phyloP scores from a whole-genome alignment of 2,797 vertebrate species.

The Petrocephalus schoutedeni region DNA sequence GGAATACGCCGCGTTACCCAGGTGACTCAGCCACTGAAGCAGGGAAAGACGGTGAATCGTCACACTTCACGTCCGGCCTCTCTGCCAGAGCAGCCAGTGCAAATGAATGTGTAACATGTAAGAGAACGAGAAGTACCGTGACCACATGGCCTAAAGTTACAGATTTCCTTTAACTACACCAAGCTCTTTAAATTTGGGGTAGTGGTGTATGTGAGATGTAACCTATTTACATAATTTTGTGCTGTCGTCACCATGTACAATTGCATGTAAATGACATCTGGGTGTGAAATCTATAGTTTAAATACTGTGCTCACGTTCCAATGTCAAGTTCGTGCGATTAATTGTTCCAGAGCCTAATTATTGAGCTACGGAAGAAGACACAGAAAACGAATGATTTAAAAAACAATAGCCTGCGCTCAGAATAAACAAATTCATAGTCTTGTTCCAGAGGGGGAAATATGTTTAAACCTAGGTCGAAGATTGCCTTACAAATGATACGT shows the following conservation, averaged over 20 bases:
- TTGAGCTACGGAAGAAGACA: not conserved
- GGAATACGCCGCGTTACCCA: conserved; percentile 53
- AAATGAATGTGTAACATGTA: conserved; percentile 13
- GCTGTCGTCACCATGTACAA: not conserved
- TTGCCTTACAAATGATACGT: not conserved
- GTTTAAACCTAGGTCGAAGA: not conserved
- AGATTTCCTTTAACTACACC: not conserved
- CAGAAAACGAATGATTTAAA: not conserved
- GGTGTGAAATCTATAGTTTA: not conserved
- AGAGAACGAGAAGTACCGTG: conserved; percentile 5
- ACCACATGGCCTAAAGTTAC: conserved; percentile 1
- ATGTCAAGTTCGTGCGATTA: not conserved
- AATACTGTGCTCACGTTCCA: not conserved
- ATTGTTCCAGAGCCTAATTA: not conserved
- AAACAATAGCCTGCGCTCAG: not conserved
- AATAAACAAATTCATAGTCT: conserved; percentile 4
- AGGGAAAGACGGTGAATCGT: conserved; percentile 50
- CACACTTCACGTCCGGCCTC: conserved; percentile 34
- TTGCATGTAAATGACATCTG: not conserved
- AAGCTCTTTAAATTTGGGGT: not conserved
- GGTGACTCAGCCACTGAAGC: conserved; percentile 39
- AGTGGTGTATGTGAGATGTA: not conserved
- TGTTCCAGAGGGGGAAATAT: not conserved
- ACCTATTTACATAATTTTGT: conserved; percentile 6
- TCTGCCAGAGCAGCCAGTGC: not conserved